Evolutionary conservation across 2,888 invertebrate genomes (phyloP).

Genomic region (Eilema depressum): DNA sequence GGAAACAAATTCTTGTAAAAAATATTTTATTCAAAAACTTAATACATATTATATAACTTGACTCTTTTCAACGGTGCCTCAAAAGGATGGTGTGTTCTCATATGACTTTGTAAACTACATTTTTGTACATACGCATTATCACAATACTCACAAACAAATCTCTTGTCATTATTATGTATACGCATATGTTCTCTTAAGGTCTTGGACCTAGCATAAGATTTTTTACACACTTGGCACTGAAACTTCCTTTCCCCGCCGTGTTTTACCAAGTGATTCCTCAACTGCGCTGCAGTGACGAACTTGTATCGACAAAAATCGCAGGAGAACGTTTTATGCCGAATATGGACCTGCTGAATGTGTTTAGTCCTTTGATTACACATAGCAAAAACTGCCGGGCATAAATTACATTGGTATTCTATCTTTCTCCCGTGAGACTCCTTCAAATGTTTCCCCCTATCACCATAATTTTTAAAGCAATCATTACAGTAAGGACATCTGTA

Average conservation of each 20-base stretch:
- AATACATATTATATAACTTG: constrained; percentile 27
- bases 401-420: constrained; percentile 73
- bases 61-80: constrained; percentile 56
- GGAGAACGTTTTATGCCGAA: constrained; percentile 66
- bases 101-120: constrained; percentile 76
- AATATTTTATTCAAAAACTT: constrained; percentile 17
- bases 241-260: constrained; percentile 69
- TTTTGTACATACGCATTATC: constrained; percentile 77
- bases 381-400: constrained; percentile 73
- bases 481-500: constrained; percentile 71
- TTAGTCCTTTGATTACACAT: constrained; percentile 73
- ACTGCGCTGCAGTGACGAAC: constrained; percentile 67
- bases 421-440: constrained; percentile 66
- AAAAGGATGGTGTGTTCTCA: constrained; percentile 73
- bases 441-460: constrained; percentile 67
- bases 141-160: constrained; percentile 79
- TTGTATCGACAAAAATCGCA: constrained; percentile 69
- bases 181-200: constrained; percentile 75
- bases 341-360: constrained; percentile 74
- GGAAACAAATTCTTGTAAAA: neutral
- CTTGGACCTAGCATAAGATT: constrained; percentile 70
- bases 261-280: constrained; percentile 72
- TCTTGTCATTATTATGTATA: constrained; percentile 76
- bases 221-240: constrained; percentile 80
- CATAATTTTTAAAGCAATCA: constrained; percentile 72